Base-by-base conservation (phyloP, 2,888 invertebrate species). In the Theodoxus fluviatilis region DNA sequence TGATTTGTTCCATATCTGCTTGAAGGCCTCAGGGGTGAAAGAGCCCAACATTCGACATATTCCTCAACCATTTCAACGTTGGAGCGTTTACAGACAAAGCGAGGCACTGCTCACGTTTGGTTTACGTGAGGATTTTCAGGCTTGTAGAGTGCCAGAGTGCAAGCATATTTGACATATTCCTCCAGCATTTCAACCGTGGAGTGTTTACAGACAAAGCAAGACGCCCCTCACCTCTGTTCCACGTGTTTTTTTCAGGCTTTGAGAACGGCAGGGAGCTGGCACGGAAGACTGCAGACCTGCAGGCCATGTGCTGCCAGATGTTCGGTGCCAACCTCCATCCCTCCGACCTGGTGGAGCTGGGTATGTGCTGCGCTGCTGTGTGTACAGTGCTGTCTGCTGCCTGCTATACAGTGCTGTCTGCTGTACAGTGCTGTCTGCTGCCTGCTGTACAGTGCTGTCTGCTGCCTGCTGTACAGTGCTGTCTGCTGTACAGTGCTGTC, bases 251-350 rank as follows among this genome's bases (percentile, higher is more conserved):
- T 72, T 4, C 74, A 85, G 85, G 84, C 43, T 85, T 85, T 75
- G 67, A 78, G 40, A 76, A 80, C 75, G 83, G 82, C 1, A 68
- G 75, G 43, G 81, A 80, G 47, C 73, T 85, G 69, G 81, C 84
- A 9, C 74, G 76, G 73, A 85, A 85, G 76, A 81, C 80, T 0
- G 76, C 78, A 72, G 77, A 79, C 22, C 73, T 84, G 59, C 80
- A 79, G 70, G 80, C 83, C 61, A 74, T 83, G 71, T 81, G 83
- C 64, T 76, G 80, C 37, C 78, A 79, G 49, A 75, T 85, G 68
- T 76, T 84, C 68, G 84, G 84, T 15, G 83, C 83, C 38, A 84
- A 83, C 68, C 76, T 79, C 7, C 76, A 74, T 65, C 79, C 84
- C 66, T 76, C 79, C 43, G 79, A 82, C 40, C 78, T 77, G 37